Evolutionary conservation across 2,797 vertebrate genomes (phyloP).

Genomic region (Oophaga sylvatica): DNA sequence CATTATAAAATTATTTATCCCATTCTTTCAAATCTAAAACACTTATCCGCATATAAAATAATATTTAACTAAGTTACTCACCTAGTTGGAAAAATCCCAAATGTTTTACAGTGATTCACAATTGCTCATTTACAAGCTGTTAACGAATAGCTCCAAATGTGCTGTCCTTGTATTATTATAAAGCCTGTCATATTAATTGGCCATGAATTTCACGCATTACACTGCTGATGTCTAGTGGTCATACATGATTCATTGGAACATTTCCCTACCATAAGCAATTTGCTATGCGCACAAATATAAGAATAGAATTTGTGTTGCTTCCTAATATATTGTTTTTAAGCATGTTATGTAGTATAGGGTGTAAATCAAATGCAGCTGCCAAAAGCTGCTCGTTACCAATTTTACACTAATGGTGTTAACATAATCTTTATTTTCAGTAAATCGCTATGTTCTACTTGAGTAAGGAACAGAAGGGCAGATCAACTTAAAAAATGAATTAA

Average conservation of each 20-base stretch:
- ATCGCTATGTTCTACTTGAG: background rate
- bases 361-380: slow-evolving; percentile 17
- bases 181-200: slow-evolving; percentile 1
- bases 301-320: background rate
- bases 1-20: background rate
- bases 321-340: background rate
- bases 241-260: background rate
- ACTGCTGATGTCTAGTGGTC: background rate
- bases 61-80: background rate
- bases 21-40: background rate
- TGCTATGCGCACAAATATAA: slow-evolving; percentile 1
- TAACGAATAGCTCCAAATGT: background rate
- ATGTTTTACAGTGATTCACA: background rate
- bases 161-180: background rate
- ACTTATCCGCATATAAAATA: background rate
- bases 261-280: background rate
- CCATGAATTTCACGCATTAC: slow-evolving; percentile 9
- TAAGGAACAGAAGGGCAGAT: slow-evolving; percentile 11
- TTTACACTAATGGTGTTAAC: slow-evolving; percentile 26
- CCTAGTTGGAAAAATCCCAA: slow-evolving; percentile 1
- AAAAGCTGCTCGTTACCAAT: slow-evolving; percentile 28
- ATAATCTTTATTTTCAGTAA: slow-evolving; percentile 4
- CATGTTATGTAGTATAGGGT: background rate
- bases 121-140: slow-evolving; percentile 1
- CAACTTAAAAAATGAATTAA: slow-evolving; percentile 10